phyloP scores from a whole-genome alignment of 30 jellyfish, hydroid and myxozoan genomes.

The Hydractinia symbiolongicarpus region DNA sequence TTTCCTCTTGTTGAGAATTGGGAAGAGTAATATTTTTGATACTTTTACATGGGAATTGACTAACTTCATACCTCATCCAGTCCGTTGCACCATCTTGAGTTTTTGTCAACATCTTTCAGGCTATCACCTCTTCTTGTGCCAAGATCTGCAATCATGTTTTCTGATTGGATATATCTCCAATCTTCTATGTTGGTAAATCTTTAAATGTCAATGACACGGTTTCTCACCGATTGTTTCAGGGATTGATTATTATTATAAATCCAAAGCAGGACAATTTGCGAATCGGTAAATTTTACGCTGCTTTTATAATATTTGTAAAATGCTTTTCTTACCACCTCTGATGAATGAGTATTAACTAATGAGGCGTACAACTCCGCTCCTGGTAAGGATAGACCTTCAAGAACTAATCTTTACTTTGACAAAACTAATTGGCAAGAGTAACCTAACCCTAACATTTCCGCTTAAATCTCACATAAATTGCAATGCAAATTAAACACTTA shows the following conservation, averaged over 20 bases:
- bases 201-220: slow-evolving; percentile 23
- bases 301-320: too few relatives aligned
- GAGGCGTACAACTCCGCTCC: too few relatives aligned
- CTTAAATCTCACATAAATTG: too few relatives aligned
- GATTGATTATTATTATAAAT: slow-evolving; percentile 6
- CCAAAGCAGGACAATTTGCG: slow-evolving; percentile 16
- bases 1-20: too few relatives aligned
- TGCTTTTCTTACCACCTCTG: too few relatives aligned
- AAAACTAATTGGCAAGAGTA: too few relatives aligned
- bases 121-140: slow-evolving; percentile 31
- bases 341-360: too few relatives aligned
- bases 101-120: slow-evolving; percentile 13
- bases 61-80: neutral
- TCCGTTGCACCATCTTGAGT: slow-evolving; percentile 17
- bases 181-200: neutral
- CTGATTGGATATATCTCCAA: slow-evolving; percentile 11
- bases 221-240: slow-evolving; percentile 27
- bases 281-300: slow-evolving; percentile 8
- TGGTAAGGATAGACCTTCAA: too few relatives aligned
- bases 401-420: too few relatives aligned
- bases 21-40: neutral
- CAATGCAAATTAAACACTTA: too few relatives aligned
- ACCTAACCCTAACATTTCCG: too few relatives aligned
- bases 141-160: slow-evolving; percentile 23
- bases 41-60: neutral